Evolutionary conservation across 1,140 invertebrate genomes (phyloP).

Genomic region (Habropoda laboriosa): DNA sequence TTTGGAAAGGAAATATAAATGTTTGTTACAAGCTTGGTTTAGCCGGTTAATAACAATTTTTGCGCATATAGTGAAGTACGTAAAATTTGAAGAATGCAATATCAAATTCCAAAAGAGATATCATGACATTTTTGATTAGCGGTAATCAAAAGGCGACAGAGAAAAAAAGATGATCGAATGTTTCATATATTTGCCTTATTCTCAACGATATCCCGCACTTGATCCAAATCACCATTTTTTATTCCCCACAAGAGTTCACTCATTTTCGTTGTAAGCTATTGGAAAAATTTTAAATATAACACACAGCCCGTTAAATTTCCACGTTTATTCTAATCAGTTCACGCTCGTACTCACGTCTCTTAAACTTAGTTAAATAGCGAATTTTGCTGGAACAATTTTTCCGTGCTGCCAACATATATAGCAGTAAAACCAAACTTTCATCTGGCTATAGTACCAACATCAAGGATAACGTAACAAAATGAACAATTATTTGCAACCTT

Average conservation of each 20-base stretch:
- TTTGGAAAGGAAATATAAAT: not conserved
- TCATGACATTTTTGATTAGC: not conserved
- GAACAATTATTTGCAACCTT: not conserved
- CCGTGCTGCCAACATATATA: conserved; percentile 27
- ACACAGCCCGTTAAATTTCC: not conserved
- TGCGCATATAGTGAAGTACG: not conserved
- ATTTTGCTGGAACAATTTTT: conserved; percentile 30
- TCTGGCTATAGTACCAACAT: conserved; percentile 1
- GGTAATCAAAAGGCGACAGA: conserved; percentile 4
- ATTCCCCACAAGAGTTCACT: conserved; percentile 95
- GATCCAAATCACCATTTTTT: conserved; percentile 96
- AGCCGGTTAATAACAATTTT: not conserved
- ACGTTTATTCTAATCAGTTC: conserved; percentile 34
- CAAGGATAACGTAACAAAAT: not conserved
- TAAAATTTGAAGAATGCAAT: not conserved
- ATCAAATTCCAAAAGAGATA: not conserved
- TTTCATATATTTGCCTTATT: conserved; percentile 85
- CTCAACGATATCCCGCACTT: conserved; percentile 93
- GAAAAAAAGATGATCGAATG: conserved; percentile 17
- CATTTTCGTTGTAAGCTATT: conserved; percentile 80
- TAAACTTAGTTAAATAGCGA: conserved; percentile 47
- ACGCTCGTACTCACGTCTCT: conserved; percentile 38
- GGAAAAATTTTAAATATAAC: not conserved
- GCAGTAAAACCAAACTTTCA: conserved; percentile 1
- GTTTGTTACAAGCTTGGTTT: not conserved